Conservation (phyloP, 1,140 invertebrate species). For the Danaus plexippus region DNA sequence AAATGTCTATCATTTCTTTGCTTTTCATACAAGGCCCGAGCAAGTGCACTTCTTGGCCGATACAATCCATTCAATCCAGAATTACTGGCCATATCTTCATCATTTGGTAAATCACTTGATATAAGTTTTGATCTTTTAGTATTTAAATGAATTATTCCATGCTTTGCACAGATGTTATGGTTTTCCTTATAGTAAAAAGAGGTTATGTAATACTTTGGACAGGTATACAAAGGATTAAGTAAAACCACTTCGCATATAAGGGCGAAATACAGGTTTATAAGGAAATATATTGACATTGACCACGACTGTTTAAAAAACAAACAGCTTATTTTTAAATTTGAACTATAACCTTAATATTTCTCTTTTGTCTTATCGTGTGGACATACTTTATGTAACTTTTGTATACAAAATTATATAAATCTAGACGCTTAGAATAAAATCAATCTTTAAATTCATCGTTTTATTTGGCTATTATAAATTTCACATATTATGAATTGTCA, state of each 20-base stretch:
- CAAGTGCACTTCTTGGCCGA: conserved; percentile 76
- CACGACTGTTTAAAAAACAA: conserved; percentile 3
- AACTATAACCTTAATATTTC: conserved; percentile 21
- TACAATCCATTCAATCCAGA: conserved; percentile 53
- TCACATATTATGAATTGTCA: conserved; percentile 14
- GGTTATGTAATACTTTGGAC: conserved; percentile 32
- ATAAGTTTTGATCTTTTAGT: conserved; percentile 1
- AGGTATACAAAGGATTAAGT: conserved; percentile 15
- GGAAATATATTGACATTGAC: conserved; percentile 21
- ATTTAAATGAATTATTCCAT: conserved; percentile 36
- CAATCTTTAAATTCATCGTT: no score
- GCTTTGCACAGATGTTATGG: conserved; percentile 35
- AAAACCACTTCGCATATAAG: conserved; percentile 14
- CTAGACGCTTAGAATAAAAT: no score
- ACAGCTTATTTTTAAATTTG: conserved; percentile 12
- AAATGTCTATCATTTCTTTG: conserved; percentile 77
- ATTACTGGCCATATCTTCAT: conserved; percentile 43
- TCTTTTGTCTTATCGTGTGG: not conserved
- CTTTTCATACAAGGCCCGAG: conserved; percentile 79
- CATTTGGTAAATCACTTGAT: conserved; percentile 12
- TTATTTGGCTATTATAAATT: no score
- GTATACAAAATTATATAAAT: not conserved
- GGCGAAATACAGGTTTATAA: conserved; percentile 12
- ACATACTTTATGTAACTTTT: not conserved
- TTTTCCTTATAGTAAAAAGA: conserved; percentile 50